phyloP scores from a whole-genome alignment of 1,140 invertebrate species.

The Apis cerana region DNA sequence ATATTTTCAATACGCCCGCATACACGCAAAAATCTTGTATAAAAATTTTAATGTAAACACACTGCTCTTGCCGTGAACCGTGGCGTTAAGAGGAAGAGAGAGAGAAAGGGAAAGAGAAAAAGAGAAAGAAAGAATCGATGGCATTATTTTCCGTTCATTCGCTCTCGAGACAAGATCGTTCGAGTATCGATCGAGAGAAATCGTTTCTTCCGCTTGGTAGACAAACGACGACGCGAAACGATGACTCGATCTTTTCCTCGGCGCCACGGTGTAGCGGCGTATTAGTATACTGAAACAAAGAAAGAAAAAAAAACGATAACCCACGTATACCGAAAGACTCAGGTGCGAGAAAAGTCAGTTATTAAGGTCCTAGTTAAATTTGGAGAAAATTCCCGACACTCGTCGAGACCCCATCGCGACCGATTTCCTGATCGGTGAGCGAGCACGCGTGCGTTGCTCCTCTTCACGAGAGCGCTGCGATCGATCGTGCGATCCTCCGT shows the following conservation, averaged over 20 bases:
- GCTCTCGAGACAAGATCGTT: neutral
- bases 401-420: slow-evolving; percentile 36
- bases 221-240: neutral
- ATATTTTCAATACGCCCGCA: slow-evolving; percentile 75
- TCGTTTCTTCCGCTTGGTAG: neutral
- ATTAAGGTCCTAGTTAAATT: slow-evolving; percentile 69
- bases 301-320: slow-evolving; percentile 68
- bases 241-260: slow-evolving; percentile 14
- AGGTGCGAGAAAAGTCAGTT: slow-evolving; percentile 76
- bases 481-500: slow-evolving; percentile 59
- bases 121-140: neutral
- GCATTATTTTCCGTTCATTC: slow-evolving; percentile 11
- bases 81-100: neutral
- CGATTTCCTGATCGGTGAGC: slow-evolving; percentile 21
- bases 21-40: slow-evolving; percentile 70
- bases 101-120: too few relatives aligned
- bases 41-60: slow-evolving; percentile 72
- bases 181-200: too few relatives aligned
- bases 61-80: slow-evolving; percentile 53
- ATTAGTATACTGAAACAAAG: slow-evolving; percentile 77
- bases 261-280: slow-evolving; percentile 58
- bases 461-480: slow-evolving; percentile 34
- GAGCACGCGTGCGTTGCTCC: slow-evolving; percentile 36
- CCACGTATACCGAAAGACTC: slow-evolving; percentile 81
- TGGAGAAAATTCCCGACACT: slow-evolving; percentile 50